Percentiles rank a stretch among this genome's conserved stretches.
phyloP scores from a whole-genome alignment of 1,140 invertebrate genomes.

The Brachionus manjavacas region DNA sequence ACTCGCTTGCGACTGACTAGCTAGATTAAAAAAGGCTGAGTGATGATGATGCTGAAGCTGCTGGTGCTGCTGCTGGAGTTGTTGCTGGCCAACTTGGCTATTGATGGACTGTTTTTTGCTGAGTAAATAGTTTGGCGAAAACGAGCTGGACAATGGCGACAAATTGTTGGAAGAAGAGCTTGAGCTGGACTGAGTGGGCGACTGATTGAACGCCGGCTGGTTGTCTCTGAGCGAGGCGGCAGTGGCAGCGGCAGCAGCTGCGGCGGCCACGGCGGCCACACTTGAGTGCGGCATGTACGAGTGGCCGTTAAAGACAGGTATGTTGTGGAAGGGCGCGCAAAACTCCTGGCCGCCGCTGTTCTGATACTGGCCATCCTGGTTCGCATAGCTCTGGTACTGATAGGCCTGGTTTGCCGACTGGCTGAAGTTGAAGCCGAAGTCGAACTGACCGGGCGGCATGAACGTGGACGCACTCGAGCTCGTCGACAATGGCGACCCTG shows the following conservation, averaged over 20 bases:
- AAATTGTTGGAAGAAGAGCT: not conserved
- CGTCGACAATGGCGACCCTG: not conserved
- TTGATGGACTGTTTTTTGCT: slow-evolving; percentile 23
- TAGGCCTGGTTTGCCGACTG: not conserved
- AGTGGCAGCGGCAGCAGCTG: slow-evolving; percentile 21
- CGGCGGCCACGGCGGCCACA: slow-evolving; percentile 26
- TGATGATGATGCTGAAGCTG: not conserved
- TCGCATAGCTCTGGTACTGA: not conserved
- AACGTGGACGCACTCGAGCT: not conserved
- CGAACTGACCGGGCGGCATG: not conserved
- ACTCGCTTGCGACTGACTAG: not conserved
- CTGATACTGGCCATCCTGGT: not conserved
- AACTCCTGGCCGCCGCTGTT: not conserved
- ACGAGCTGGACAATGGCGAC: not conserved
- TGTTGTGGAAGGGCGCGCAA: slow-evolving; percentile 13
- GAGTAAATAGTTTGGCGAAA: not conserved
- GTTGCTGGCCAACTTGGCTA: not conserved
- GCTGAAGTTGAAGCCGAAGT: not conserved
- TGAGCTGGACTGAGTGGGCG: not conserved
- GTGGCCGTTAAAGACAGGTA: not conserved
- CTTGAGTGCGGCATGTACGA: not conserved
- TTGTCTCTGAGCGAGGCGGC: not conserved
- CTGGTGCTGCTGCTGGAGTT: not conserved
- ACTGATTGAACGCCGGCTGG: not conserved
- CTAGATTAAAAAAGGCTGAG: slow-evolving; percentile 3